These are phyloP conservation scores for Ptychochromis oligacanthus DNA, from an alignment of 2,113 vertebrate genomes.

Conservation along the genomic window DNA sequence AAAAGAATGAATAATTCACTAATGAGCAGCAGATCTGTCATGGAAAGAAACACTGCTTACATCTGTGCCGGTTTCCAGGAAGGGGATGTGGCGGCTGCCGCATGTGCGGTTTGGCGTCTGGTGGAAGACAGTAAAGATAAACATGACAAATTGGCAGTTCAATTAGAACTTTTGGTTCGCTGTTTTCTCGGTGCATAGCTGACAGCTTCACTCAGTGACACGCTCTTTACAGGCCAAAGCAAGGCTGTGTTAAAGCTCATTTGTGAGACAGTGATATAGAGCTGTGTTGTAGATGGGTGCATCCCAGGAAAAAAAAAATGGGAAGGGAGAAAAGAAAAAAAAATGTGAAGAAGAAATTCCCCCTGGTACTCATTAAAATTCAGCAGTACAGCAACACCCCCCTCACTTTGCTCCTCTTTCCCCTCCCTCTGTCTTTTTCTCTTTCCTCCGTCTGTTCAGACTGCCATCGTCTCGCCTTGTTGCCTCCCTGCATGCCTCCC, in stretches of 20 bases:
- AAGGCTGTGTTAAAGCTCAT: slow-evolving; percentile 69
- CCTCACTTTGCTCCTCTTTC: slow-evolving; percentile 38
- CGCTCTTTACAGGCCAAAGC: slow-evolving; percentile 48
- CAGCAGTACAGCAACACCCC: slow-evolving; percentile 64
- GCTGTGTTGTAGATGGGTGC: slow-evolving; percentile 46
- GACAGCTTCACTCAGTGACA: slow-evolving; percentile 55
- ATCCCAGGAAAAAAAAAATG: slow-evolving; percentile 50
- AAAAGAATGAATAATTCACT: slow-evolving; percentile 90
- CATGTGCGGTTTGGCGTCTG: slow-evolving; percentile 55
- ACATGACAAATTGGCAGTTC: slow-evolving; percentile 85
- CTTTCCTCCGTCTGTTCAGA: slow-evolving; percentile 58
- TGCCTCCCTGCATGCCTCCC: slow-evolving; percentile 59
- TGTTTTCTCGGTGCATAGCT: slow-evolving; percentile 24
- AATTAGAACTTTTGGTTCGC: slow-evolving; percentile 71
- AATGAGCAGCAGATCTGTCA: slow-evolving; percentile 86
- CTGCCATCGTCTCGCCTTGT: slow-evolving; percentile 66
- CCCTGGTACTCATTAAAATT: slow-evolving; percentile 84
- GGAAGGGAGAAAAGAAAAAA: slow-evolving; percentile 34
- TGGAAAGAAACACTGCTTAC: slow-evolving; percentile 59
- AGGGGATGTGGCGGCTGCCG: slow-evolving; percentile 48
- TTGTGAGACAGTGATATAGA: slow-evolving; percentile 77
- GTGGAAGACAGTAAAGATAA: slow-evolving; percentile 78
- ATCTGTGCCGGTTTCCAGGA: slow-evolving; percentile 72
- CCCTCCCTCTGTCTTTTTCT: slow-evolving; percentile 25
- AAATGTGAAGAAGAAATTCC: slow-evolving; percentile 76